Conservation (phyloP, 2,113 vertebrate genomes). For the Electrona antarctica region DNA sequence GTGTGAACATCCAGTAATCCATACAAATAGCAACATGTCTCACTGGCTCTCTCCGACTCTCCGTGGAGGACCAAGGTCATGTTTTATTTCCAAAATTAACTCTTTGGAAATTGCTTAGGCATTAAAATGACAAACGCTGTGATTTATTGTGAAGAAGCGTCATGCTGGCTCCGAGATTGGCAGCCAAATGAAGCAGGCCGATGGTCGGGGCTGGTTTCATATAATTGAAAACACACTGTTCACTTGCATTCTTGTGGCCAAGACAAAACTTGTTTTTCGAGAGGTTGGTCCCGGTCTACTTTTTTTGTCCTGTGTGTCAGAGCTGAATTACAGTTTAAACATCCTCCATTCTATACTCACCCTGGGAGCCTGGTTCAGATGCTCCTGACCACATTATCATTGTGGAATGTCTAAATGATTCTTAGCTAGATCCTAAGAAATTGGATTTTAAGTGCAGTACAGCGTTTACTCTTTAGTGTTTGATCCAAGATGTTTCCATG, state of each 20-base stretch:
- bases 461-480: constrained; percentile 32
- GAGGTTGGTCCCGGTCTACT: constrained; percentile 47
- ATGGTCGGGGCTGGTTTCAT: constrained; percentile 46
- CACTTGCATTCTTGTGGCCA: constrained; percentile 64
- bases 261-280: constrained; percentile 49
- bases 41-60: neutral
- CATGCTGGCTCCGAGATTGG: constrained; percentile 32
- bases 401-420: constrained; percentile 36
- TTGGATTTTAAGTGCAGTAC: constrained; percentile 23
- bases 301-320: constrained; percentile 52
- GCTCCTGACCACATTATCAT: constrained; percentile 38
- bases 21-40: constrained; percentile 37
- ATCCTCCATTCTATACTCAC: constrained; percentile 51
- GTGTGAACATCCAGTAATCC: constrained; percentile 35
- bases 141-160: constrained; percentile 44
- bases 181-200: constrained; percentile 59
- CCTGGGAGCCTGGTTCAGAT: constrained; percentile 23
- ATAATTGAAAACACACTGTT: constrained; percentile 72
- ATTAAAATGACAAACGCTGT: constrained; percentile 33
- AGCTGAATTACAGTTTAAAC: constrained; percentile 43
- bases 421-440: constrained; percentile 29
- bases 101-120: constrained; percentile 24
- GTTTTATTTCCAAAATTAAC: constrained; percentile 46
- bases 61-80: constrained; percentile 42
- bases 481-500: constrained; percentile 21